Conservation (phyloP, 2,888 invertebrate species). For the Meloe dianella region DNA sequence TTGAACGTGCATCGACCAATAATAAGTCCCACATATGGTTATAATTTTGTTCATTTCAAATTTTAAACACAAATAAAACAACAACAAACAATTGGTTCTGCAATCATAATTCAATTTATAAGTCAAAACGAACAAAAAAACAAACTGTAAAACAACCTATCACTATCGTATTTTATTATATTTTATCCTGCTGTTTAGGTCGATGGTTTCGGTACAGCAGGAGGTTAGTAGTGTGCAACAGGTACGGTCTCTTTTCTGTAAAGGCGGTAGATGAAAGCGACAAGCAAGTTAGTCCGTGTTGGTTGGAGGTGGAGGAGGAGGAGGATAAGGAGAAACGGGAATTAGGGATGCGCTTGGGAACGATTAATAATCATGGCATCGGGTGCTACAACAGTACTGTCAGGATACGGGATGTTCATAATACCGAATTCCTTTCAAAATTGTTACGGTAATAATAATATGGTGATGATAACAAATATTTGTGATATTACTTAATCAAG, state of each 20-base stretch:
- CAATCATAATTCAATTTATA: background rate
- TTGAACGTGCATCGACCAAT: constrained; percentile 18
- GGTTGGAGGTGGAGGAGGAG: no score
- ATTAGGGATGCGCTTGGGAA: constrained; percentile 7
- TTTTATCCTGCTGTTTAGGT: constrained; percentile 1
- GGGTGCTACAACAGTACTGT: background rate
- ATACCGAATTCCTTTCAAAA: background rate
- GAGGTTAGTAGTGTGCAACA: background rate
- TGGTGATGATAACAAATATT: background rate
- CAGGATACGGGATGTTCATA: background rate
- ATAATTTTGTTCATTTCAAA: background rate
- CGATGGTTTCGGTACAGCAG: background rate
- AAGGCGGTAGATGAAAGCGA: background rate
- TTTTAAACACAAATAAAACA: background rate
- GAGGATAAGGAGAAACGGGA: background rate
- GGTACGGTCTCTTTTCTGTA: background rate
- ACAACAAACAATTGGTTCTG: no score
- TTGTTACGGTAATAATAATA: constrained; percentile 1
- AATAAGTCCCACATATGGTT: background rate
- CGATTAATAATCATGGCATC: constrained; percentile 8
- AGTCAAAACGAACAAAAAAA: no score
- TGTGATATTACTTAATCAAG: background rate
- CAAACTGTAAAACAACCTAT: no score
- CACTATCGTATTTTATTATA: background rate
- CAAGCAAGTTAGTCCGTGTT: background rate